Percentiles rank a stretch among this genome's conserved stretches.
These are phyloP conservation scores for Megastigmus dorsalis DNA, from an alignment of 2,888 invertebrate species.

Conservation along the genomic window DNA sequence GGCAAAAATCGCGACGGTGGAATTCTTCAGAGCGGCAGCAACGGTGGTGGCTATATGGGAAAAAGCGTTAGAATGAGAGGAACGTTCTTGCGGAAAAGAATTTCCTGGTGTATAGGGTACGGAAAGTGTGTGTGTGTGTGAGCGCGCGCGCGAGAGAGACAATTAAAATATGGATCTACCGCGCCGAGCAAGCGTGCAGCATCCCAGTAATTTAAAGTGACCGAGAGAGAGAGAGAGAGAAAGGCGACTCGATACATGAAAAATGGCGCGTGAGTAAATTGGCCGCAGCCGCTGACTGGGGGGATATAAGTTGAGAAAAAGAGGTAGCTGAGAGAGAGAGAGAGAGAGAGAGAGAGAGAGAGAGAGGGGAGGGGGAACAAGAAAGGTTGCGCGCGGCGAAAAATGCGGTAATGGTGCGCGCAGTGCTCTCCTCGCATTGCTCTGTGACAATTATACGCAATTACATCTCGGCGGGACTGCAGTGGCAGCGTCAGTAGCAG, in stretches of 20 bases:
- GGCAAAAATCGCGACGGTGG: too few species aligned
- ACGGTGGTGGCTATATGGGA: too few species aligned
- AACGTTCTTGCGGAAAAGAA: too few species aligned
- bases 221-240: not conserved
- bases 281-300: not conserved
- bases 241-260: not conserved
- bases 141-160: too few species aligned
- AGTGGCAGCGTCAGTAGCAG: too few species aligned
- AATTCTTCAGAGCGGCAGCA: too few species aligned
- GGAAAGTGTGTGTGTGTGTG: too few species aligned
- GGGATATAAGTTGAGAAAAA: too few species aligned
- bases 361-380: not conserved
- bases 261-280: not conserved
- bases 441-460: slow-evolving; percentile 74
- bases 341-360: not conserved
- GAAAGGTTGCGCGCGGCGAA: slow-evolving; percentile 57
- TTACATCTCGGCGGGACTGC: slow-evolving; percentile 66
- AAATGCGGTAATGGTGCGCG: slow-evolving; percentile 74
- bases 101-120: too few species aligned
- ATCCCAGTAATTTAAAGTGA: not conserved
- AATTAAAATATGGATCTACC: too few species aligned
- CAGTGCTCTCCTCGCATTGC: slow-evolving; percentile 74
- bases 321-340: not conserved
- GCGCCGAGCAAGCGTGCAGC: not conserved
- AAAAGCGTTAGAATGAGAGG: too few species aligned